Evolutionary conservation across 2,113 vertebrate genomes (phyloP).

Genomic region (Rutilus rutilus): DNA sequence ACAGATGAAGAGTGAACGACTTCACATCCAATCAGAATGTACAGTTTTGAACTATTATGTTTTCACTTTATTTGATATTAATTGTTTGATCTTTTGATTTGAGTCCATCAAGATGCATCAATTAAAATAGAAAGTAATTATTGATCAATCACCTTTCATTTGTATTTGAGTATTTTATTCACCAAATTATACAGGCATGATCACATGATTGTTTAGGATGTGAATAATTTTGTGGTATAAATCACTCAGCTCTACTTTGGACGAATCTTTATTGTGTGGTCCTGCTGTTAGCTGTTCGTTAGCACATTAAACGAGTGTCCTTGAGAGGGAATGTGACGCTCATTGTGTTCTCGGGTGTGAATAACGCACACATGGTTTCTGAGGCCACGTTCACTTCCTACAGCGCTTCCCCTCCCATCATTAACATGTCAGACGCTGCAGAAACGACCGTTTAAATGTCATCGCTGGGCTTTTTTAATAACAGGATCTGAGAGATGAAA

Average conservation of each 20-base stretch:
- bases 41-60: not conserved
- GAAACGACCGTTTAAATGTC: conserved; percentile 19
- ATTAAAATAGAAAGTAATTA: not conserved
- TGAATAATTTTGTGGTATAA: not conserved
- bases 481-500: conserved; percentile 36
- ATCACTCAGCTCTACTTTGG: not conserved
- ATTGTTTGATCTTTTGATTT: not conserved
- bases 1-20: not conserved
- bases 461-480: conserved; percentile 39
- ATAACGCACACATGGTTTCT: not conserved
- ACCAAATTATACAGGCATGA: not conserved
- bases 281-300: not conserved
- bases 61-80: not conserved
- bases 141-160: not conserved
- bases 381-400: not conserved
- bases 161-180: not conserved
- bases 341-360: not conserved
- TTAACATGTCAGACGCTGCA: conserved; percentile 36
- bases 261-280: not conserved
- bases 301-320: not conserved
- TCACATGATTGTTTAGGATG: not conserved
- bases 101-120: not conserved
- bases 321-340: not conserved
- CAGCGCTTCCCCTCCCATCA: conserved; percentile 6
- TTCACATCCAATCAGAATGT: not conserved